Evolutionary conservation across 2,888 invertebrate species (phyloP).

Genomic region (Agrochola litura): DNA sequence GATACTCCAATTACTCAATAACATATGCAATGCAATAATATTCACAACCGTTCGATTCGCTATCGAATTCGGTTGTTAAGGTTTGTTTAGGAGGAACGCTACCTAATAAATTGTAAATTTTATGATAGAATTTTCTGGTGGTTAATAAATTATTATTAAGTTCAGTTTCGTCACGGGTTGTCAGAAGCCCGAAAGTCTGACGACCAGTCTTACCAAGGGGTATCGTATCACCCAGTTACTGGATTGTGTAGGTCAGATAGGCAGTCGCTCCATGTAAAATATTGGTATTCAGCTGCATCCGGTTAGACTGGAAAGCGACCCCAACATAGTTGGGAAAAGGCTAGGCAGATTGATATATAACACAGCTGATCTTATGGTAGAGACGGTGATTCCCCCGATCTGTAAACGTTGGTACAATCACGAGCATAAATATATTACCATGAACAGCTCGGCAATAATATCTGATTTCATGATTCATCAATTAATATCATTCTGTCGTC

Average conservation of each 20-base stretch:
- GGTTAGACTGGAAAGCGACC: too few relatives aligned
- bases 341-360: too few relatives aligned
- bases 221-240: too few relatives aligned
- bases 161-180: too few relatives aligned
- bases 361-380: background rate
- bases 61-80: background rate
- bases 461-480: background rate
- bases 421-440: background rate
- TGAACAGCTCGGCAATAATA: background rate
- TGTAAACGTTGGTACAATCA: background rate
- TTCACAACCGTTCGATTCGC: background rate
- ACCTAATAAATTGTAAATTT: background rate
- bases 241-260: too few relatives aligned
- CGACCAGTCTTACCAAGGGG: too few relatives aligned
- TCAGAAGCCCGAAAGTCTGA: too few relatives aligned
- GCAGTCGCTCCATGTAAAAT: too few relatives aligned
- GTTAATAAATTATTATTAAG: background rate
- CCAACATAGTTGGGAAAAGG: too few relatives aligned
- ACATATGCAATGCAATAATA: background rate
- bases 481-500: background rate
- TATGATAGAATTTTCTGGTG: background rate
- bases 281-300: too few relatives aligned
- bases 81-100: background rate
- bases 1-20: background rate
- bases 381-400: too few relatives aligned